These are phyloP conservation scores for Eueides isabella DNA, from an alignment of 1,140 invertebrate genomes.

Conservation along the genomic window DNA sequence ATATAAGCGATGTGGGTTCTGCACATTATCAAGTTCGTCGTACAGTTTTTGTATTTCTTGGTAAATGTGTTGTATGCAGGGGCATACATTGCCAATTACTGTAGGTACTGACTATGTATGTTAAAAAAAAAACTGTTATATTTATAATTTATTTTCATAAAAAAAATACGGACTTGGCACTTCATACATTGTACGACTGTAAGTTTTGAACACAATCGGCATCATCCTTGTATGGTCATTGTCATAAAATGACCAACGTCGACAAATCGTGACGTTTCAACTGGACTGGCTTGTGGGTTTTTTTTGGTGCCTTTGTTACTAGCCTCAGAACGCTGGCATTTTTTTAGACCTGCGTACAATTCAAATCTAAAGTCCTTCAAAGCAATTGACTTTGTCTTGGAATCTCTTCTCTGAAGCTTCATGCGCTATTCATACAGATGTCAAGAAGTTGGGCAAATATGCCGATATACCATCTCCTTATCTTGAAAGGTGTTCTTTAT, in stretches of 20 bases:
- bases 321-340: constrained; percentile 22
- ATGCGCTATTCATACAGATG: constrained; percentile 24
- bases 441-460: constrained; percentile 40
- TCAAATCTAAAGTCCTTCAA: constrained; percentile 35
- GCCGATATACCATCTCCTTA: constrained; percentile 33
- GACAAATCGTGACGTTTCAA: constrained; percentile 40
- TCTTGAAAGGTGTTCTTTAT: constrained; percentile 37
- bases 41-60: too few relatives aligned
- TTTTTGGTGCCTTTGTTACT: constrained; percentile 50
- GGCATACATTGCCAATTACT: constrained; percentile 20
- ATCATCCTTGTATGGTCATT: constrained; percentile 37
- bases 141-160: constrained; percentile 8
- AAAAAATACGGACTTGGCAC: constrained; percentile 15
- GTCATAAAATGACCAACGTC: constrained; percentile 44
- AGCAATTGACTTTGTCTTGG: constrained; percentile 25
- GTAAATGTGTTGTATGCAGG: constrained; percentile 23
- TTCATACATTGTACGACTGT: constrained; percentile 3
- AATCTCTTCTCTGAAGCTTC: constrained; percentile 29
- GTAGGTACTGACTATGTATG: neutral
- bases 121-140: constrained; percentile 9
- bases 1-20: too few relatives aligned
- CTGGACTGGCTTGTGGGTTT: constrained; percentile 48
- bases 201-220: too few relatives aligned
- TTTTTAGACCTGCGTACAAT: constrained; percentile 32
- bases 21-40: too few relatives aligned